phyloP scores from a whole-genome alignment of 2,888 invertebrate species.

The Drosophila cognata region DNA sequence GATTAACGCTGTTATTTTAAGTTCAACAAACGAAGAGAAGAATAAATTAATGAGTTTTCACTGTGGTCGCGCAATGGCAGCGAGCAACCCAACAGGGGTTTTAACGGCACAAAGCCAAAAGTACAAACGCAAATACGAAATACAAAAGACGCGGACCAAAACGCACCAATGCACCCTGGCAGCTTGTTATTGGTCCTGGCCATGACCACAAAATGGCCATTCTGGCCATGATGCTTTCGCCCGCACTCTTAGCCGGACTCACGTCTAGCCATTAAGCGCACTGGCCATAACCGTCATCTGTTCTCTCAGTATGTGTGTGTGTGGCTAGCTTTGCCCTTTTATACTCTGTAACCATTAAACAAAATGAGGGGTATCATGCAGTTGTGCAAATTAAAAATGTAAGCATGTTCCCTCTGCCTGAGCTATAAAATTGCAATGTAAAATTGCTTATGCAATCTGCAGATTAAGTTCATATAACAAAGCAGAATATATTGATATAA shows the following conservation, averaged over 20 bases:
- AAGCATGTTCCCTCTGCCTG: background rate
- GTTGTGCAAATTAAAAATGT: background rate
- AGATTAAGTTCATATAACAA: background rate
- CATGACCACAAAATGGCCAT: constrained; percentile 66
- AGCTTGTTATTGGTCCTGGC: constrained; percentile 41
- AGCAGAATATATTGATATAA: too few species aligned
- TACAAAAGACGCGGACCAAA: constrained; percentile 31
- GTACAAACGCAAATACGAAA: constrained; percentile 54
- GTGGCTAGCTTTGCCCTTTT: constrained; percentile 18
- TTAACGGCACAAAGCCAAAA: constrained; percentile 74
- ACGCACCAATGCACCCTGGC: constrained; percentile 52
- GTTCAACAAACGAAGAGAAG: constrained; percentile 81
- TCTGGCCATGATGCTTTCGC: constrained; percentile 26
- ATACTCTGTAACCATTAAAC: background rate
- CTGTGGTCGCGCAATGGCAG: constrained; percentile 60
- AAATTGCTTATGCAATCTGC: background rate
- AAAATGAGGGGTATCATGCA: background rate
- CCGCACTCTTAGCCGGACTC: constrained; percentile 22
- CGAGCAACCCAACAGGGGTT: constrained; percentile 39
- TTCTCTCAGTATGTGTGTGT: constrained; percentile 20
- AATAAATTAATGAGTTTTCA: constrained; percentile 83
- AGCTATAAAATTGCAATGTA: background rate
- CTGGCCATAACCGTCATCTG: constrained; percentile 74
- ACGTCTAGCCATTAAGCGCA: constrained; percentile 67
- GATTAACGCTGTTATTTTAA: constrained; percentile 81